A percentile compares a stretch with the other conserved stretches of the same genome.
Conservation (phyloP, 2,797 vertebrate species). For the Lithobates pipiens region DNA sequence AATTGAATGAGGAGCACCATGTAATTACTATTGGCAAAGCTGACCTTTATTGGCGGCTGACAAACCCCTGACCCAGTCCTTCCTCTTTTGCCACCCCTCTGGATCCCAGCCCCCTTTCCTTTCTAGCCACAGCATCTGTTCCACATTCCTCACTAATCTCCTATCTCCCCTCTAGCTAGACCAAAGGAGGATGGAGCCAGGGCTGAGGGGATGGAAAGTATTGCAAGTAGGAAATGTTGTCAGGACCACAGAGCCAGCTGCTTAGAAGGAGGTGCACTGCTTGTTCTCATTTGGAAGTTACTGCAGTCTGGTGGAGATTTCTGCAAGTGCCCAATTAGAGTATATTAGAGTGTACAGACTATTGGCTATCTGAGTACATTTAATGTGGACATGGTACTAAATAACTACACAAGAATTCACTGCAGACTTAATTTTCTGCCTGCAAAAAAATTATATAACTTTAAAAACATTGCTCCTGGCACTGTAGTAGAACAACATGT, state of each 20-base stretch:
- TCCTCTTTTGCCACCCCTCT: slow-evolving; percentile 54
- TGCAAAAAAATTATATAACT: neutral
- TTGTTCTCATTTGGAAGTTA: slow-evolving; percentile 19
- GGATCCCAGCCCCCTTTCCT: neutral
- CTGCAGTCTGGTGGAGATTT: slow-evolving; percentile 12
- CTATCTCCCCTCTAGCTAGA: slow-evolving; percentile 58
- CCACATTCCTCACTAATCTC: slow-evolving; percentile 60
- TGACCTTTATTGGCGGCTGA: slow-evolving; percentile 58
- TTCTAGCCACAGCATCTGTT: slow-evolving; percentile 56
- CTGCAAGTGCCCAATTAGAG: neutral
- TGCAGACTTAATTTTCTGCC: neutral
- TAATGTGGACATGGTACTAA: neutral
- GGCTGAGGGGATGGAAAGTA: slow-evolving; percentile 54
- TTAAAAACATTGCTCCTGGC: too few relatives aligned
- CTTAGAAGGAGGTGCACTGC: slow-evolving; percentile 2
- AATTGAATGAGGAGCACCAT: slow-evolving; percentile 13
- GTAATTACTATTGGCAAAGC: slow-evolving; percentile 57
- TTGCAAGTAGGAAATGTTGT: slow-evolving; percentile 46
- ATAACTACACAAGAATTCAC: neutral
- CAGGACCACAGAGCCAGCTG: slow-evolving; percentile 47
- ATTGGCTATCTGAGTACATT: neutral
- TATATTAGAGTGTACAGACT: neutral
- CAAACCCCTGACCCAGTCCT: slow-evolving; percentile 57
- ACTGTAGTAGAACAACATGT: neutral
- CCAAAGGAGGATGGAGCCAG: slow-evolving; percentile 35